Base-by-base conservation (phyloP, 2,797 vertebrate species). In the Carcharodon carcharias region DNA sequence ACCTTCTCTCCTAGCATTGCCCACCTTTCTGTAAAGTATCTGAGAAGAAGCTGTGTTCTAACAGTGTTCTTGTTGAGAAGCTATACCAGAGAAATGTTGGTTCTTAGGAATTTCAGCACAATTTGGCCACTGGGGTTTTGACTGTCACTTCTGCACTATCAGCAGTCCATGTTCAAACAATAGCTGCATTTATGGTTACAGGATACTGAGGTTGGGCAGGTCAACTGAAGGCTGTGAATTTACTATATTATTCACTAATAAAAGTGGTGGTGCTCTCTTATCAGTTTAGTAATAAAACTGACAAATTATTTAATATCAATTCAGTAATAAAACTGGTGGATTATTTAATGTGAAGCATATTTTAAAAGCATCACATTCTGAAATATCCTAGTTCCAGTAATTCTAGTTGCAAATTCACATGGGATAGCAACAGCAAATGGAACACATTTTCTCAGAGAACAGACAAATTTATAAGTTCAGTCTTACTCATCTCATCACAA, bases 181-280 rank as follows among this genome's bases (percentile, higher is more conserved):
- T 4, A 82, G n/a, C 77, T 40, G n/a, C n/a, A 18, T 16, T 3
- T 40, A 82, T 82, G n/a, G 16, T 40, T 12, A 35, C 73, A 82
- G 77, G n/a, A 14, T 4, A 89, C 23, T 54, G 50, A 89, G 14
- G 87, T 54, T 89, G 87, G 87, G 50, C 54, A 58, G 54, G 56
- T 89, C 56, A 89, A 89, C 31, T 54, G 26, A 88, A 89, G 87
- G 23, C 8, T 26, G 58, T 54, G 45, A 89, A 89, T 58, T 89
- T 89, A 58, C 31, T 89, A 58, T 58, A 89, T 89, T 89, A 89
- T 89, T 89, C 54, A 89, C 23, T 31, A 89, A 89, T 89, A 89
- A 89, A 89, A 89, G 50, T 58, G 56, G 54, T 31, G 31, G 11
- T 58, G 26, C 50, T 58, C 54, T 58, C 87, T 58, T 21, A 58